Percentiles rank a stretch among this genome's conserved stretches.
These are phyloP conservation scores for Candoia aspera DNA, from an alignment of 2,113 vertebrate genomes.

Conservation along the genomic window DNA sequence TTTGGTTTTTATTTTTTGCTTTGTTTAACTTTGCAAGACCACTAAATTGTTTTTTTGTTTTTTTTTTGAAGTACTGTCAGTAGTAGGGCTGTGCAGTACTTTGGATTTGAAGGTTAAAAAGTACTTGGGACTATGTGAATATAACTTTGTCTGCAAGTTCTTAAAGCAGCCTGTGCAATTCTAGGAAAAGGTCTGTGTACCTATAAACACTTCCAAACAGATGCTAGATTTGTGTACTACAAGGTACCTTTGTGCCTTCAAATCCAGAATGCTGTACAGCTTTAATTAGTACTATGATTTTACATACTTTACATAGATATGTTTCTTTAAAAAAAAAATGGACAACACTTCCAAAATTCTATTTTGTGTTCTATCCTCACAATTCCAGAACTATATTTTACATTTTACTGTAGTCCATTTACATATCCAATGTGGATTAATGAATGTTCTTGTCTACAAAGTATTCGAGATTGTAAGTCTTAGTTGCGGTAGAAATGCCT, in stretches of 20 bases:
- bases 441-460: not conserved
- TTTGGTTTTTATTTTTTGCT: not conserved
- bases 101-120: not conserved
- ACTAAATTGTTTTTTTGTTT: not conserved
- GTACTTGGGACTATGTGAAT: not conserved
- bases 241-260: not conserved
- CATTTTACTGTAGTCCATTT: not conserved
- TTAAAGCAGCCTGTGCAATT: not conserved
- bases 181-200: not conserved
- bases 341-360: not conserved
- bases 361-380: not conserved
- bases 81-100: not conserved
- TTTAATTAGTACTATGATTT: not conserved
- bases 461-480: not conserved
- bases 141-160: not conserved
- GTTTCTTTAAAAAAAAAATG: not conserved
- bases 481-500: not conserved
- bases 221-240: not conserved
- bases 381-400: not conserved
- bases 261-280: not conserved
- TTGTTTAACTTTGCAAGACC: not conserved
- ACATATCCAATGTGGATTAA: not conserved
- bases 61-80: no score
- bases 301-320: not conserved
- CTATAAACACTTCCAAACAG: not conserved